Conservation (phyloP, 2,888 invertebrate species). For the Yponomeuta sedellus region DNA sequence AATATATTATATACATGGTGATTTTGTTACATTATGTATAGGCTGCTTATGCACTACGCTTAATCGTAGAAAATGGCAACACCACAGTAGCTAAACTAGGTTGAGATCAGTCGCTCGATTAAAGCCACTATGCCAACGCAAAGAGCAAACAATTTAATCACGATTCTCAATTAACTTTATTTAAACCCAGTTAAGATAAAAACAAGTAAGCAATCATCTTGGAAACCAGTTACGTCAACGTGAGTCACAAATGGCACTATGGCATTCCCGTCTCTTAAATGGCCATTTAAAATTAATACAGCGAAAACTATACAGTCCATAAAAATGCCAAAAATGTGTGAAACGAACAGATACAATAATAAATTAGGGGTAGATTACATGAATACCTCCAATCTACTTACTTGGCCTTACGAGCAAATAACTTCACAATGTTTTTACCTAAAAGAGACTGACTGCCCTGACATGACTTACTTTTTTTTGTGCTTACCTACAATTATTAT, state of each 20-base stretch:
- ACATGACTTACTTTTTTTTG: too few species aligned
- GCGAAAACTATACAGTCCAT: too few species aligned
- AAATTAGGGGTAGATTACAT: neutral
- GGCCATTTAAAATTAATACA: neutral
- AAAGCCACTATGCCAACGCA: slow-evolving; percentile 14
- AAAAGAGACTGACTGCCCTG: too few species aligned
- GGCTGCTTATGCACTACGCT: too few species aligned
- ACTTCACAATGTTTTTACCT: too few species aligned
- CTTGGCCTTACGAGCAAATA: too few species aligned
- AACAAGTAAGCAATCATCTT: slow-evolving; percentile 8
- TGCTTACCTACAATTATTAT: too few species aligned
- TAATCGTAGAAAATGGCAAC: neutral
- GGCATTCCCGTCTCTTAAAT: neutral
- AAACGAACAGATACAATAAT: neutral
- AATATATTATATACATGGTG: too few species aligned
- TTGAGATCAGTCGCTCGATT: slow-evolving; percentile 2
- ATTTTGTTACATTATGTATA: too few species aligned
- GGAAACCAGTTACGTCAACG: neutral
- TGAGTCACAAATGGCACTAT: neutral
- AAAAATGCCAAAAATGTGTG: neutral
- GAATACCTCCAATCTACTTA: too few species aligned
- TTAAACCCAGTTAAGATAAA: neutral
- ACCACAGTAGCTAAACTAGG: slow-evolving; percentile 8
- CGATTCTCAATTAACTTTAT: slow-evolving; percentile 16
- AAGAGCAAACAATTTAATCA: slow-evolving; percentile 16